A percentile compares a stretch with the other conserved stretches of the same genome.
These are phyloP conservation scores for Hypomecis atomaria DNA, from an alignment of 2,888 invertebrate genomes.

Conservation along the genomic window DNA sequence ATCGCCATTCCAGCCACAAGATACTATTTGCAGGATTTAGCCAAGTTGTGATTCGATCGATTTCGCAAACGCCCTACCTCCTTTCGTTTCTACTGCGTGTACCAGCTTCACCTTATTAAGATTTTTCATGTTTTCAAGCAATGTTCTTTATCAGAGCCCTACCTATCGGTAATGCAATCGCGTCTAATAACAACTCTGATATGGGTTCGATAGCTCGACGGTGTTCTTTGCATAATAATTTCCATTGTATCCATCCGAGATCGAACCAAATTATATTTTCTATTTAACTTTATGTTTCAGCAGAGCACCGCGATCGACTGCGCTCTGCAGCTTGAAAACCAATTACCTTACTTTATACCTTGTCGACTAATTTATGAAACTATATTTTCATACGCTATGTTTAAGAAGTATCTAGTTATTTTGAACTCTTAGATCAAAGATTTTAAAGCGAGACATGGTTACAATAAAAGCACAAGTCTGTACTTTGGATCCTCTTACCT, in stretches of 20 bases:
- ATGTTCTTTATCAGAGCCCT: conserved; percentile 26
- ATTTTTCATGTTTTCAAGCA: conserved; percentile 22
- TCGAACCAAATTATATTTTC: conserved; percentile 39
- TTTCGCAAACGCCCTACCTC: too few species aligned
- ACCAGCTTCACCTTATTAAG: conserved; percentile 15
- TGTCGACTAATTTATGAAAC: conserved; percentile 17
- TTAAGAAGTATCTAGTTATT: background rate
- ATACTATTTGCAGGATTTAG: too few species aligned
- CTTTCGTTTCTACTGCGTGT: too few species aligned
- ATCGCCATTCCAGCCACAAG: too few species aligned
- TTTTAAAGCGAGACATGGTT: too few species aligned
- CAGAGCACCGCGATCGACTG: conserved; percentile 5
- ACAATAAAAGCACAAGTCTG: too few species aligned
- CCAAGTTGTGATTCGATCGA: too few species aligned
- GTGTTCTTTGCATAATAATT: conserved; percentile 67
- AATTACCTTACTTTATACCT: conserved; percentile 14
- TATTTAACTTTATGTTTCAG: conserved; percentile 31
- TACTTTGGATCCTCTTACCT: too few species aligned
- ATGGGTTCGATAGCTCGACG: conserved; percentile 63
- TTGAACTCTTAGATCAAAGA: too few species aligned
- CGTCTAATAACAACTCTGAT: conserved; percentile 67
- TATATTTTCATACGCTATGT: conserved; percentile 15
- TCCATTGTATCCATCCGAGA: conserved; percentile 55
- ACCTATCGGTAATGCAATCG: conserved; percentile 68
- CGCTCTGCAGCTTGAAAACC: conserved; percentile 20